phyloP scores from a whole-genome alignment of 2,888 invertebrate genomes.

The Ceratothoa steindachneri region DNA sequence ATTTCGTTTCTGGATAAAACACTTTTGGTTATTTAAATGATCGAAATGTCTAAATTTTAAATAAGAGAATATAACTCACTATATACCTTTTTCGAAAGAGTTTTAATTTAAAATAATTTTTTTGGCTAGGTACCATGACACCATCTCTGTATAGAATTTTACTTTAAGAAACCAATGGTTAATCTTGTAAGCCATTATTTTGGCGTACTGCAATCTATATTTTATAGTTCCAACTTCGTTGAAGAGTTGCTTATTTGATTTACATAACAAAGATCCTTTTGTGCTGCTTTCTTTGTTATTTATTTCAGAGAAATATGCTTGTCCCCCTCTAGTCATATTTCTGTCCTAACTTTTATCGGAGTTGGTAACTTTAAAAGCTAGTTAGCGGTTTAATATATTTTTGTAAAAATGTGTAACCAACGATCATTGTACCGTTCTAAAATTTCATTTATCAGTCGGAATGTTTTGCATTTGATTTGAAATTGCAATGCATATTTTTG shows the following conservation, averaged over 20 bases:
- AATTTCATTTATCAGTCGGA: background rate
- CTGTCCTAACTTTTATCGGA: background rate
- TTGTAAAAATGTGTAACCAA: background rate
- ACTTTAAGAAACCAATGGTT: no score
- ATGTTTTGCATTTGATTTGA: background rate
- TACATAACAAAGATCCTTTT: background rate
- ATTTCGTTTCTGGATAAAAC: no score
- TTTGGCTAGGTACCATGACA: no score
- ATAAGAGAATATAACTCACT: no score
- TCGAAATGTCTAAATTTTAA: no score
- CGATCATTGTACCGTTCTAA: background rate
- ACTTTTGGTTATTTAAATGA: no score
- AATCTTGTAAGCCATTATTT: no score
- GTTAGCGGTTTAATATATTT: background rate
- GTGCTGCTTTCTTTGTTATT: background rate
- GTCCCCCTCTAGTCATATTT: background rate
- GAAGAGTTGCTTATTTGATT: background rate
- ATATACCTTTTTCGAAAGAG: no score
- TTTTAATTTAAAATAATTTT: no score
- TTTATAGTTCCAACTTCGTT: background rate
- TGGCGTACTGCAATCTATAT: no score
- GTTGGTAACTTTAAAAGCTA: background rate
- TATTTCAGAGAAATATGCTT: background rate
- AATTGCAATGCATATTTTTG: no score
- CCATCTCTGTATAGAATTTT: no score